These are phyloP conservation scores for Orientallactaga bullata DNA, from an alignment of 2,113 vertebrate genomes.

Conservation along the genomic window DNA sequence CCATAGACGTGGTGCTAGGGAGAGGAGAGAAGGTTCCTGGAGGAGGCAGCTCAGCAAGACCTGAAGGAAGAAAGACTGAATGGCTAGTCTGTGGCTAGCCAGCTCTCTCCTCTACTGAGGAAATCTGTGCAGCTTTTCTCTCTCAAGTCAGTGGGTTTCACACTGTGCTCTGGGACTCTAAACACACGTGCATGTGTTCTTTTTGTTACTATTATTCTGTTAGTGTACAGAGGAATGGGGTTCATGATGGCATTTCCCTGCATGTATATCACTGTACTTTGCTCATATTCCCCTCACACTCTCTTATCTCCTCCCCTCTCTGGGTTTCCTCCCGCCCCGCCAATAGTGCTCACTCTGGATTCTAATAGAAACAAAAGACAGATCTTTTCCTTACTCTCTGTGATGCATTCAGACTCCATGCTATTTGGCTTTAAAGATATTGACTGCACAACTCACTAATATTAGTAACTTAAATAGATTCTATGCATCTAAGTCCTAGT, in stretches of 20 bases:
- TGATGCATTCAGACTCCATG: not conserved
- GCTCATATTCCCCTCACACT: too few relatives aligned
- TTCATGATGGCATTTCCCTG: too few relatives aligned
- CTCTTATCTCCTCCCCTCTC: too few relatives aligned
- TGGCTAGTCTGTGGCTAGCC: not conserved
- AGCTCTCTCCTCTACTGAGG: not conserved
- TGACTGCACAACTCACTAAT: not conserved
- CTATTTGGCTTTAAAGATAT: slow-evolving; percentile 1
- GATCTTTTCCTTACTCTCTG: not conserved
- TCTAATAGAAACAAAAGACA: not conserved
- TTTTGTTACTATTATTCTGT: too few relatives aligned
- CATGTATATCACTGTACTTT: too few relatives aligned
- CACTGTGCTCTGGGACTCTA: not conserved
- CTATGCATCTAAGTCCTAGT: not conserved
- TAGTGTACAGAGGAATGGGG: too few relatives aligned
- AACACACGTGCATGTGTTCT: not conserved
- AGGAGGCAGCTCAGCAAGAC: not conserved
- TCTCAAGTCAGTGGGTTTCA: slow-evolving; percentile 12
- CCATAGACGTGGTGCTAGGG: not conserved
- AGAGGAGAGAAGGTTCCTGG: not conserved
- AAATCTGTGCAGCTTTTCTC: not conserved
- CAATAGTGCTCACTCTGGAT: too few relatives aligned
- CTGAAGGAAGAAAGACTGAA: not conserved
- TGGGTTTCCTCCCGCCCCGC: too few relatives aligned
- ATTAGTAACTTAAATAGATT: slow-evolving; percentile 13